These are phyloP conservation scores for Heliconius hewitsoni DNA, from an alignment of 1,140 invertebrate species.

Conservation along the genomic window DNA sequence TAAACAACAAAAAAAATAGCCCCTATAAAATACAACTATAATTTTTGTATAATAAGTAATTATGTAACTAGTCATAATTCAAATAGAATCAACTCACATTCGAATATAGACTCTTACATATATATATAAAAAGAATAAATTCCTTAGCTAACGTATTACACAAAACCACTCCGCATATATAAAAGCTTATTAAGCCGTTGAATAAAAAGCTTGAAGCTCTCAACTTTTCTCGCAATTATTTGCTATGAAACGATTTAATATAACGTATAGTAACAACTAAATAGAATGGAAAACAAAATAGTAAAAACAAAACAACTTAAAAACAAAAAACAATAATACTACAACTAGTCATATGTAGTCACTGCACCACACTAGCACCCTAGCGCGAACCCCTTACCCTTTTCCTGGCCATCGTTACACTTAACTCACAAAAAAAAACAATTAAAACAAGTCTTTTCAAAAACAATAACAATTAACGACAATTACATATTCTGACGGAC, in stretches of 20 bases:
- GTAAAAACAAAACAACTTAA: slow-evolving; percentile 1
- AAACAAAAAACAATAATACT: not conserved
- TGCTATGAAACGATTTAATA: not conserved
- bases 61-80: too few species aligned
- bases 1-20: too few species aligned
- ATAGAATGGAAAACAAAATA: not conserved
- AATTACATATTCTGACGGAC: slow-evolving; percentile 39
- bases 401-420: slow-evolving; percentile 68
- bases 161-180: not conserved
- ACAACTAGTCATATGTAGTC: not conserved
- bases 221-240: not conserved
- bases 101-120: not conserved
- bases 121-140: not conserved
- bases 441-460: slow-evolving; percentile 38
- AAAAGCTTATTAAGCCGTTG: not conserved
- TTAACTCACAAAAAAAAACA: slow-evolving; percentile 37
- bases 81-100: not conserved
- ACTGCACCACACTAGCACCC: slow-evolving; percentile 21
- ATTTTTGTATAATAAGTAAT: too few species aligned
- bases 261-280: not conserved
- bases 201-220: not conserved
- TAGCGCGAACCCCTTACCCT: slow-evolving; percentile 57
- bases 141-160: slow-evolving; percentile 1
- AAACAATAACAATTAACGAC: slow-evolving; percentile 45
- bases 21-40: too few species aligned